phyloP scores from a whole-genome alignment of 2,888 invertebrate species.

The Lepidochrysops patricia region DNA sequence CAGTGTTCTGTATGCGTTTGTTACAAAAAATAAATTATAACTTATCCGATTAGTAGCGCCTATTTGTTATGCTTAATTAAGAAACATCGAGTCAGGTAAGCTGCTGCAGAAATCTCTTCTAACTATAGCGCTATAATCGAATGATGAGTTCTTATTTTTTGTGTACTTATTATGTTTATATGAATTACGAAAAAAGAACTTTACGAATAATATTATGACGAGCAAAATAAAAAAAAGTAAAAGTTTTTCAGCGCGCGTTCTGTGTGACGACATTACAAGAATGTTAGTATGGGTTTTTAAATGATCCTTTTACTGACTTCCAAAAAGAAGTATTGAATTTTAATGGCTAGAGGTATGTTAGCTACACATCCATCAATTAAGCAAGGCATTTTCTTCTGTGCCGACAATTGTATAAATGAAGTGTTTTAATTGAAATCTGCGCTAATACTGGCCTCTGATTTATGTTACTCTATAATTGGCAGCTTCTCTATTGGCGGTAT shows the following conservation, averaged over 20 bases:
- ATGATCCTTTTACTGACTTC: too few species aligned
- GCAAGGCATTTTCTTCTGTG: background rate
- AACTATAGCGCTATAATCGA: too few species aligned
- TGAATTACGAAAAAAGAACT: too few species aligned
- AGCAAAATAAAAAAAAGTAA: too few species aligned
- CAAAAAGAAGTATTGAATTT: too few species aligned
- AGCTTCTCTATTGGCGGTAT: background rate
- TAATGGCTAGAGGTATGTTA: too few species aligned
- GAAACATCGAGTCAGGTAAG: background rate
- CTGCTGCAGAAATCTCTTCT: background rate
- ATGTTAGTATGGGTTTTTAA: too few species aligned
- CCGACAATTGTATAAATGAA: conserved; percentile 2
- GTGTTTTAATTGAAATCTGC: conserved; percentile 14
- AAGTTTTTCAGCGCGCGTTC: too few species aligned
- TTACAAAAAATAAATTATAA: background rate
- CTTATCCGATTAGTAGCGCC: background rate
- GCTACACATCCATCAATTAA: conserved; percentile 7
- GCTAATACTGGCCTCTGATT: conserved; percentile 10
- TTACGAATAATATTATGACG: too few species aligned
- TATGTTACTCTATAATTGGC: conserved; percentile 14
- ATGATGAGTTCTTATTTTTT: too few species aligned
- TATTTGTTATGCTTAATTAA: background rate
- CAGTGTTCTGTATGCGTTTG: background rate
- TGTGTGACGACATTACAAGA: too few species aligned
- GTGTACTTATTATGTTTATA: too few species aligned